Evolutionary conservation across 2,113 vertebrate genomes (phyloP).

Genomic region (Tamias sibiricus): DNA sequence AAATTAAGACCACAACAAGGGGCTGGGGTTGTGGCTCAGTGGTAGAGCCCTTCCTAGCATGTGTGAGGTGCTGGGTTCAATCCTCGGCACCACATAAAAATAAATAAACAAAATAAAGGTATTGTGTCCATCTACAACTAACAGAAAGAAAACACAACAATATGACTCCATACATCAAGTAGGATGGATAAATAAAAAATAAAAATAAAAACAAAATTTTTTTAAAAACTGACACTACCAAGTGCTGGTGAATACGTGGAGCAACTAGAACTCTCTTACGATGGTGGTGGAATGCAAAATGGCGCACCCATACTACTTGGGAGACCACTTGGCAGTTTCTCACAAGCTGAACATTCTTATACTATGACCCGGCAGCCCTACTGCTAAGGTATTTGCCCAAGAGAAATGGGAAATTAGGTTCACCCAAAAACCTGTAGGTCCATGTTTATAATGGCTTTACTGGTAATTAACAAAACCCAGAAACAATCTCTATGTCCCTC

Average conservation of each 20-base stretch:
- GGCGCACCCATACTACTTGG: rapidly evolving
- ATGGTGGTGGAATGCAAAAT: neutral
- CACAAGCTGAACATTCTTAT: neutral
- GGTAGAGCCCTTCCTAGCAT: no score
- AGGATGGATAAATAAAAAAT: neutral
- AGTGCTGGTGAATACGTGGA: neutral
- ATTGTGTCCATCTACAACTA: no score
- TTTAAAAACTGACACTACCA: neutral
- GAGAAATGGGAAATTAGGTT: neutral
- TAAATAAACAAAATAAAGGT: no score
- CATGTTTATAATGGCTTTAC: neutral
- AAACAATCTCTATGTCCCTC: neutral
- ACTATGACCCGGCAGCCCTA: neutral
- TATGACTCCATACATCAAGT: neutral
- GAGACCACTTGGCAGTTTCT: neutral
- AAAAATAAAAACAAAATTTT: no score
- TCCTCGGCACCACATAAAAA: no score
- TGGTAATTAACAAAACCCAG: neutral
- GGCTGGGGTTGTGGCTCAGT: no score
- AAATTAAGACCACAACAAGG: neutral
- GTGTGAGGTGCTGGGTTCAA: no score
- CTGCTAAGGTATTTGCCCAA: no score
- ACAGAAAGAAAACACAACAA: neutral
- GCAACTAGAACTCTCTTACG: neutral
- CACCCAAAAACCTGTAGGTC: neutral